These are phyloP conservation scores for Chionomys nivalis DNA, from an alignment of 2,113 vertebrate genomes.

Conservation along the genomic window DNA sequence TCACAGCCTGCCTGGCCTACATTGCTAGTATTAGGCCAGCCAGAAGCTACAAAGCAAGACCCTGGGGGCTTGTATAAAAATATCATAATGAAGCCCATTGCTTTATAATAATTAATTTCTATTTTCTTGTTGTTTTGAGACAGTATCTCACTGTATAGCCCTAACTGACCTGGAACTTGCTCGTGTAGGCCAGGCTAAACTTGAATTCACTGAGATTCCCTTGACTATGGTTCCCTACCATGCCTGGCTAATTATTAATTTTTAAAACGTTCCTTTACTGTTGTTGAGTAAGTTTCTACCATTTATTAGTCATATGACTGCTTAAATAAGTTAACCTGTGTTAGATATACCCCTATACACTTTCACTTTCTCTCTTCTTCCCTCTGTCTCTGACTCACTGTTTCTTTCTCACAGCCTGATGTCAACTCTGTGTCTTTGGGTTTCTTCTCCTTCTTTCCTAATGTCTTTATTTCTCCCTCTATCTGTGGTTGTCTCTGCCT, in stretches of 20 bases:
- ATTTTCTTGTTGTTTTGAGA: neutral
- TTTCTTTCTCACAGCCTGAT: neutral
- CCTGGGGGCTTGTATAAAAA: neutral
- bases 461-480: neutral
- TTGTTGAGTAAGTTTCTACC: neutral
- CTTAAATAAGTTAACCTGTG: neutral
- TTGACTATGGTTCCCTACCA: neutral
- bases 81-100: neutral
- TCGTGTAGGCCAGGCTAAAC: neutral
- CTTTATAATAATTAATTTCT: neutral
- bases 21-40: neutral
- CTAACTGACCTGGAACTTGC: neutral
- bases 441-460: neutral
- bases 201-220: neutral
- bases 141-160: neutral
- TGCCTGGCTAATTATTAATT: neutral
- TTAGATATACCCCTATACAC: neutral
- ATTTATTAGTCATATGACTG: neutral
- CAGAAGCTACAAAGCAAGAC: neutral
- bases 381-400: neutral
- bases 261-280: neutral
- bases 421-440: neutral
- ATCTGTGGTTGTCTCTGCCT: neutral
- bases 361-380: neutral
- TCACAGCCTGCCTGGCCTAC: neutral